Percentiles rank a stretch among this genome's conserved stretches.
phyloP scores from a whole-genome alignment of 2,797 vertebrate genomes.

The Parambassis ranga region DNA sequence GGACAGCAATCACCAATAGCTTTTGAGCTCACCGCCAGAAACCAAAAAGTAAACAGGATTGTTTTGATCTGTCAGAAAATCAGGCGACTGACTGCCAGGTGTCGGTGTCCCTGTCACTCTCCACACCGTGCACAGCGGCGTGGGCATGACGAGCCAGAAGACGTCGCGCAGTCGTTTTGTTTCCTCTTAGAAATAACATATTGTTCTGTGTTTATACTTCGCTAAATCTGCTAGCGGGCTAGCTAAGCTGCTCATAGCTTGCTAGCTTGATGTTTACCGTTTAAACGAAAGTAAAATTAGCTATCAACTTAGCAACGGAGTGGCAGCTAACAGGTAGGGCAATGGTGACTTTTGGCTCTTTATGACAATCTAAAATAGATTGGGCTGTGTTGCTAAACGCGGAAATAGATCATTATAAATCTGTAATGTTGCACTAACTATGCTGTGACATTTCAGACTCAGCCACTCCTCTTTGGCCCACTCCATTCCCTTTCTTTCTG shows the following conservation, averaged over 20 bases:
- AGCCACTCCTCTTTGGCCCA: neutral
- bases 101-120: neutral
- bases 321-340: neutral
- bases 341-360: neutral
- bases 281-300: neutral
- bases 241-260: slow-evolving; percentile 16
- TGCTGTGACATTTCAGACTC: neutral
- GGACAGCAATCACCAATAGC: slow-evolving; percentile 30
- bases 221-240: slow-evolving; percentile 17
- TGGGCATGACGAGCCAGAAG: neutral
- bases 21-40: slow-evolving; percentile 12
- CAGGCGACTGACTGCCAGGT: neutral
- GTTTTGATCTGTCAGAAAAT: slow-evolving; percentile 56
- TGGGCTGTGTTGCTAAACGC: neutral
- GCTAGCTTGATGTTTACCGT: neutral
- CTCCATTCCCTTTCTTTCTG: neutral
- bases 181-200: neutral
- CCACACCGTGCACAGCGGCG: neutral
- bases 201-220: neutral
- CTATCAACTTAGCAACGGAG: neutral
- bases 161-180: neutral
- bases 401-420: neutral
- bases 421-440: neutral
- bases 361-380: neutral
- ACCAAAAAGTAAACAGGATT: slow-evolving; percentile 63